A percentile compares a stretch with the other conserved stretches of the same genome.
Conservation (phyloP, 2,888 invertebrate species). For the Xestia rhomboidea region DNA sequence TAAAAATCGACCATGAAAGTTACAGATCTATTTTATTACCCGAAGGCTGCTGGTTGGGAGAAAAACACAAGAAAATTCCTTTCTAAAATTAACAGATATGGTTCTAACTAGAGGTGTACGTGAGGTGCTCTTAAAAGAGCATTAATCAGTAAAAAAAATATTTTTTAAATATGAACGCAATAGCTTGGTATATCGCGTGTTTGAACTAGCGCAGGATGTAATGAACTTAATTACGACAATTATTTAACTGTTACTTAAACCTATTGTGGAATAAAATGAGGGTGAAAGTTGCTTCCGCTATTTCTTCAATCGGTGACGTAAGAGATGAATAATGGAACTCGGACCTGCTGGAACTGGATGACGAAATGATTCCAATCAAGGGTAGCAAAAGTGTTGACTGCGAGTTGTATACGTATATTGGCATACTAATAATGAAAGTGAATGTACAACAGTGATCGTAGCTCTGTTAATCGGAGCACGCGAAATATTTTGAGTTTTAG, state of each 20-base stretch:
- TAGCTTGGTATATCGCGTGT: slow-evolving; percentile 29
- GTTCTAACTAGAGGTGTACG: too few species aligned
- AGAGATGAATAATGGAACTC: slow-evolving; percentile 69
- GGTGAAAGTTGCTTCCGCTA: slow-evolving; percentile 82
- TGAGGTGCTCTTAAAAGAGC: background rate
- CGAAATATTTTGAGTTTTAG: background rate
- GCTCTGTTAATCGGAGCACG: background rate
- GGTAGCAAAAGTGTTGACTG: slow-evolving; percentile 18
- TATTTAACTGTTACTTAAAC: slow-evolving; percentile 71
- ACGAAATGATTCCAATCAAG: slow-evolving; percentile 32
- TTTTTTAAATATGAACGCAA: slow-evolving; percentile 23
- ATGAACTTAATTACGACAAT: slow-evolving; percentile 66
- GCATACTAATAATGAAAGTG: slow-evolving; percentile 31
- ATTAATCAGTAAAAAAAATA: background rate
- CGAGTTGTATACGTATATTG: background rate
- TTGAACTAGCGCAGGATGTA: slow-evolving; percentile 34
- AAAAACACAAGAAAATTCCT: too few species aligned
- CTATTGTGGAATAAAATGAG: slow-evolving; percentile 69
- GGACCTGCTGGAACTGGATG: slow-evolving; percentile 26
- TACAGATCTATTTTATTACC: too few species aligned
- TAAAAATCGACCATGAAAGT: too few species aligned
- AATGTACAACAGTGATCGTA: background rate
- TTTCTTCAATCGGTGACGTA: slow-evolving; percentile 81
- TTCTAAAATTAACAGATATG: too few species aligned
- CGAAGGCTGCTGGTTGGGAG: too few species aligned